These are phyloP conservation scores for Desmodus rotundus DNA, from an alignment of 2,113 vertebrate species.

Conservation along the genomic window DNA sequence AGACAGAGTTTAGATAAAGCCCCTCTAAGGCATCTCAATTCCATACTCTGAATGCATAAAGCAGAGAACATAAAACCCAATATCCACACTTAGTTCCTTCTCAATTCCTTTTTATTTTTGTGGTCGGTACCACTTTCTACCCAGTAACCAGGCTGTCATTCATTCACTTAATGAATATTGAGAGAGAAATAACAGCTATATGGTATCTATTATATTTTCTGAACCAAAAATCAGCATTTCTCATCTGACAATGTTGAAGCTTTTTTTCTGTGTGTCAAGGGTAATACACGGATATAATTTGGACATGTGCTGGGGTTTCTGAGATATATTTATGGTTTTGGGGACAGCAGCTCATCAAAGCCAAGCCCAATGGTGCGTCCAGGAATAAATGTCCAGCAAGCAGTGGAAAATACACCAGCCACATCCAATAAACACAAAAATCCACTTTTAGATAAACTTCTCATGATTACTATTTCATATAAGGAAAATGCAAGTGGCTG, in stretches of 20 bases:
- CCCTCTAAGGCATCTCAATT: not conserved
- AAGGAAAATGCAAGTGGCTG: not conserved
- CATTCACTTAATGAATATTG: not conserved
- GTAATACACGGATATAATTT: not conserved
- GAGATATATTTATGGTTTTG: not conserved
- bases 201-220: not conserved
- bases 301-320: not conserved
- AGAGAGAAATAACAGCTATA: not conserved
- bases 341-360: not conserved
- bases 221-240: not conserved
- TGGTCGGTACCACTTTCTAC: not conserved
- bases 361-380: not conserved
- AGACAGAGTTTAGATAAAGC: not conserved
- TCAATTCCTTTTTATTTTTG: not conserved
- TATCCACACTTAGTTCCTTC: not conserved
- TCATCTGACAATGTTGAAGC: not conserved
- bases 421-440: not conserved
- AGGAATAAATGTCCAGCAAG: not conserved
- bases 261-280: not conserved
- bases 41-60: not conserved
- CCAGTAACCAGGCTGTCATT: not conserved
- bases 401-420: not conserved
- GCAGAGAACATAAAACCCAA: not conserved
- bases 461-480: not conserved
- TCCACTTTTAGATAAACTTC: conserved; percentile 24